Percentiles rank a stretch among this genome's conserved stretches.
Evolutionary conservation across 2,113 vertebrate genomes (phyloP).

Genomic region (Micronycteris hirsuta): DNA sequence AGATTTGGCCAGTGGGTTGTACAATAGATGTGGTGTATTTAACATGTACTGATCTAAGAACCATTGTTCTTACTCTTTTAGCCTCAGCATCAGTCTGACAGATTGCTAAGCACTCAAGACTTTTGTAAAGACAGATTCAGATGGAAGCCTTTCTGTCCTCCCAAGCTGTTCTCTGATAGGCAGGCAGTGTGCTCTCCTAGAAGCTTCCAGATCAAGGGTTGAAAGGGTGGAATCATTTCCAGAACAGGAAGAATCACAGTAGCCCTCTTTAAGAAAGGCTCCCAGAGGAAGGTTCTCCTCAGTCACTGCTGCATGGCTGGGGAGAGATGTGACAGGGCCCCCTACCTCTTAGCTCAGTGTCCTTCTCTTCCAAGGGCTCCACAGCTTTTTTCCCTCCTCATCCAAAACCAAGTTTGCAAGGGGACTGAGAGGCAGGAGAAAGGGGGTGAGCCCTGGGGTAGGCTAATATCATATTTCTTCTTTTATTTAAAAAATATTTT

Average conservation of each 20-base stretch:
- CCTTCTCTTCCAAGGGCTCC: neutral
- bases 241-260: neutral
- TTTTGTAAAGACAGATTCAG: neutral
- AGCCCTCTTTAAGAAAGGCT: neutral
- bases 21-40: neutral
- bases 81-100: neutral
- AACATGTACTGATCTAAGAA: neutral
- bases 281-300: neutral
- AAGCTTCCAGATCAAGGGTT: neutral
- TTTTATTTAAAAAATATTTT: too few relatives aligned
- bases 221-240: neutral
- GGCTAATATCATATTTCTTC: neutral
- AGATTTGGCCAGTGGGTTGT: neutral
- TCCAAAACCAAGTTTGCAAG: neutral
- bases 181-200: neutral
- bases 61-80: neutral
- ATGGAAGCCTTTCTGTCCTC: neutral
- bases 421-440: neutral
- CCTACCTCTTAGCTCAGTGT: neutral
- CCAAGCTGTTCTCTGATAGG: neutral
- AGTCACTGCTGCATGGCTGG: neutral
- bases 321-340: neutral
- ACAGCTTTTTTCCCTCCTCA: neutral
- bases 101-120: neutral
- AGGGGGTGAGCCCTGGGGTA: neutral